Base-by-base conservation (phyloP, 2,113 vertebrate genomes). In the Ornithorhynchus anatinus region DNA sequence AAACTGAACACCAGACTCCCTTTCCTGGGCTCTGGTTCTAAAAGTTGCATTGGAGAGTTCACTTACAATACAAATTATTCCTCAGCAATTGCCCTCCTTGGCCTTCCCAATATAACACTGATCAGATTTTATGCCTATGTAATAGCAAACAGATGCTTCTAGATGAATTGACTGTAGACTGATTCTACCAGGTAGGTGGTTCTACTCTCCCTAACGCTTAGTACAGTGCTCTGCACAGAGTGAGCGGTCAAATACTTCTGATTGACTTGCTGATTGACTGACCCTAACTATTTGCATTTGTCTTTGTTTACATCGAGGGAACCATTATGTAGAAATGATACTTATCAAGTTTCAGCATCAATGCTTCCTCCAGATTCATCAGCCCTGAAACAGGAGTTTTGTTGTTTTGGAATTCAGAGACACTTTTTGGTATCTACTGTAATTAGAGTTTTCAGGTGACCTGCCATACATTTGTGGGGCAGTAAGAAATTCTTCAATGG, bases 251-350 rank as follows among this genome's bases (percentile, higher is more conserved):
- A n/a, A n/a, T n/a, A n/a, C n/a, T n/a, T n/a, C n/a, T n/a, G n/a
- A n/a, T n/a, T n/a, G n/a, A n/a, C n/a, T n/a, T n/a, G n/a, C n/a
- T n/a, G n/a, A n/a, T n/a, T n/a, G n/a, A n/a, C n/a, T n/a, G n/a
- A n/a, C 17, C 43, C 8, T 53, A 78, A 23, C 59, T 52, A 56
- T 75, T 23, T 64, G 23, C 67, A 81, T 76, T n/a, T 29, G 58
- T 61, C 75, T 62, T 52, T 72, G 62, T 85, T 85, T 91, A 84
- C 32, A 87, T 62, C 77, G 89, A 86, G 88, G 91, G 92, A 92
- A n/a, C n/a, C n/a, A 88, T 93, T 90, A 88, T 75, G 77, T 79
- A 80, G 81, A 92, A 88, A 93, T 62, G 48, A 57, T 63, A 15
- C 19, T 48, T 86, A 85, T 82, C 86, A 87, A 89, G 84, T 77